These are phyloP conservation scores for Leucania comma DNA, from an alignment of 2,888 invertebrate genomes.

Conservation along the genomic window DNA sequence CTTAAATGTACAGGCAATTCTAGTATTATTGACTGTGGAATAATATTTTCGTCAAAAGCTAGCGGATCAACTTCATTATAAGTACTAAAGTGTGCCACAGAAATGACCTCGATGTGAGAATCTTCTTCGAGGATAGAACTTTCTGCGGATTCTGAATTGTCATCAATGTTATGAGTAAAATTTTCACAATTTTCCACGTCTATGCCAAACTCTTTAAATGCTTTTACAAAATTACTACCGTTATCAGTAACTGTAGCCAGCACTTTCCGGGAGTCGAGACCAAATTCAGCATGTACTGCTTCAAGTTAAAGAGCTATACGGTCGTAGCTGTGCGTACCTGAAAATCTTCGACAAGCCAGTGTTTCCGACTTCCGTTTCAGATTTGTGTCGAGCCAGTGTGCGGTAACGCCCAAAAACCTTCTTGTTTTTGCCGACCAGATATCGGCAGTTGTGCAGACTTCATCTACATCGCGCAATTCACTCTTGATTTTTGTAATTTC, in stretches of 20 bases:
- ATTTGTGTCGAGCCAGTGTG: conserved; percentile 1
- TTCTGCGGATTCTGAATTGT: conserved; percentile 13
- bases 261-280: conserved; percentile 56
- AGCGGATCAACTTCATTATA: conserved; percentile 16
- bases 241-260: conserved; percentile 43
- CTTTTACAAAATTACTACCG: conserved; percentile 44
- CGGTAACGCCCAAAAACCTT: conserved; percentile 52
- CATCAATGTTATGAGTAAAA: conserved; percentile 2
- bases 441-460: conserved; percentile 9
- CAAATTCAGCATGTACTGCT: conserved; percentile 51
- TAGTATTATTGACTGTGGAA: conserved; percentile 4
- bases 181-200: conserved; percentile 4
- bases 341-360: conserved; percentile 59
- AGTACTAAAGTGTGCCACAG: conserved; percentile 1
- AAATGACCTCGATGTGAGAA: conserved; percentile 1
- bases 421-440: conserved; percentile 47
- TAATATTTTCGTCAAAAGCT: conserved; percentile 7
- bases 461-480: conserved; percentile 1
- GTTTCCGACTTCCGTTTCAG: conserved; percentile 34
- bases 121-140: conserved; percentile 6
- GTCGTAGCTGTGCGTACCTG: conserved; percentile 50
- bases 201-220: conserved; percentile 20
- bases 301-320: conserved; percentile 50
- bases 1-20: conserved; percentile 3
- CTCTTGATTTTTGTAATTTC: conserved; percentile 9